Percentiles rank a stretch among this genome's conserved stretches.
These are phyloP conservation scores for Gallinago nigripennis DNA, from an alignment of 2,797 vertebrate species.

Conservation along the genomic window DNA sequence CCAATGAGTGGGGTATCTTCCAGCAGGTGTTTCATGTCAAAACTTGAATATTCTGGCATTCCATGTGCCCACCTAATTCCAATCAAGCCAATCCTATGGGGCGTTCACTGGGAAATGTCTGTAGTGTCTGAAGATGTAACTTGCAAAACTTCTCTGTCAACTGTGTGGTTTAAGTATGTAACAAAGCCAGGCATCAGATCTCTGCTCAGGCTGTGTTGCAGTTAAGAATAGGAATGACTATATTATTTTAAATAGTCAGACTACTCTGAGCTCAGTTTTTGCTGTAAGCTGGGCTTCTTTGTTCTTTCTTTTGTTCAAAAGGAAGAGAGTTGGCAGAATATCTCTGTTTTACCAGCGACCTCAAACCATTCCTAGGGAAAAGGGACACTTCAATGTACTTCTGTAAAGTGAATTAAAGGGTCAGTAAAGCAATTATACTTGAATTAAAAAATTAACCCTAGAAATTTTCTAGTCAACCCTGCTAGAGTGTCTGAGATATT, in stretches of 20 bases:
- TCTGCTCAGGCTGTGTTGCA: not conserved
- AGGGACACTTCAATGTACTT: not conserved
- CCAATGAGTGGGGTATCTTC: fast-evolving
- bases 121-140: not conserved
- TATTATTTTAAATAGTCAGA: not conserved
- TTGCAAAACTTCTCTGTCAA: not conserved
- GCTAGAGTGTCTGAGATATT: not conserved
- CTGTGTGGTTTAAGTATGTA: not conserved
- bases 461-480: not conserved
- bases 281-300: not conserved
- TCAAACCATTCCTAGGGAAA: not conserved
- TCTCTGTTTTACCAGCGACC: not conserved
- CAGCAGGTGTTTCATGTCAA: not conserved
- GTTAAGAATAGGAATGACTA: not conserved
- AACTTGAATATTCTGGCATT: not conserved
- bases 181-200: not conserved
- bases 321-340: not conserved
- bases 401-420: not conserved
- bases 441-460: not conserved
- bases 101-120: not conserved
- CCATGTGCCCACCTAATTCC: not conserved
- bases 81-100: not conserved
- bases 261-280: not conserved
- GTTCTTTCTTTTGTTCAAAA: not conserved
- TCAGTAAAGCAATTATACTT: not conserved